Evolutionary conservation across 2,888 invertebrate genomes (phyloP).

Genomic region (Cantharis rufa): DNA sequence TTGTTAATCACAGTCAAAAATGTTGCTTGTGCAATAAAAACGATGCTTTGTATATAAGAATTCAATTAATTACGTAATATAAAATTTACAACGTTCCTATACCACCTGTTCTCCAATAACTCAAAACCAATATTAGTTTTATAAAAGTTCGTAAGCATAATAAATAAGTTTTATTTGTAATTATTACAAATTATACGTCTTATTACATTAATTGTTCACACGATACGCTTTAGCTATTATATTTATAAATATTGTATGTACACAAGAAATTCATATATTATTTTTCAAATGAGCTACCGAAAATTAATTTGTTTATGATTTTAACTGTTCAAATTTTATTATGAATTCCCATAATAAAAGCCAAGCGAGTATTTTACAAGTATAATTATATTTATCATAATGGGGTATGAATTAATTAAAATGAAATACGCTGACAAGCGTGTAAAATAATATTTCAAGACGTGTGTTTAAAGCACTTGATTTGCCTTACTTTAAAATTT

Average conservation of each 20-base stretch:
- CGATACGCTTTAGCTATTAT: neutral
- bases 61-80: neutral
- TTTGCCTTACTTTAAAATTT: neutral
- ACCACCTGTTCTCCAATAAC: neutral
- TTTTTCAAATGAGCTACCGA: neutral
- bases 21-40: neutral
- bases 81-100: neutral
- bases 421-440: slow-evolving; percentile 3
- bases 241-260: neutral
- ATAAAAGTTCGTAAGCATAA: neutral
- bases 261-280: neutral
- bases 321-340: neutral
- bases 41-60: neutral
- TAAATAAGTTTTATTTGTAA: neutral
- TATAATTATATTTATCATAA: neutral
- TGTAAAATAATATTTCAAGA: slow-evolving; percentile 1
- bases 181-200: neutral
- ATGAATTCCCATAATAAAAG: neutral
- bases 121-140: neutral
- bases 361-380: neutral
- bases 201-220: neutral
- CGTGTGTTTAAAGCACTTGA: neutral
- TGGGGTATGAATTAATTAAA: slow-evolving; percentile 4
- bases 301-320: neutral
- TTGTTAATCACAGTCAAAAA: neutral